Conservation (phyloP, 2,113 vertebrate species). For the Acrocephalus kingi region DNA sequence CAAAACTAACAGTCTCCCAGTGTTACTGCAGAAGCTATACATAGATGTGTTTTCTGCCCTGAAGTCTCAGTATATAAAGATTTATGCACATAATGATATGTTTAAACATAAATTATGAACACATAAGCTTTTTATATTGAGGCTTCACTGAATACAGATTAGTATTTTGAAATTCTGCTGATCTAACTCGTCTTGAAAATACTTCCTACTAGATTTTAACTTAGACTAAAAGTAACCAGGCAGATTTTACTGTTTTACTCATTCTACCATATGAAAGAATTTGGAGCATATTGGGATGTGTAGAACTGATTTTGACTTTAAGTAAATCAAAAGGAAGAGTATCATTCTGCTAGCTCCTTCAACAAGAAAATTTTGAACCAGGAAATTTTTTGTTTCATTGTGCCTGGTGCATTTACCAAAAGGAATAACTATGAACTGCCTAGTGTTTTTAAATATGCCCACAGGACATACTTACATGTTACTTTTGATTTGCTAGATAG, state of each 20-base stretch:
- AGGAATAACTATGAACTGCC: neutral
- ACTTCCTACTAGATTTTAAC: neutral
- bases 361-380: neutral
- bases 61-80: neutral
- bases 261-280: neutral
- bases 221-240: neutral
- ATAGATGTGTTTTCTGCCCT: neutral
- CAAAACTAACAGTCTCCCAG: neutral
- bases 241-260: neutral
- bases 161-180: neutral
- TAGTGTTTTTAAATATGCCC: neutral
- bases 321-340: neutral
- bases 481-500: neutral
- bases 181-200: neutral
- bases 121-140: neutral
- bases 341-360: neutral
- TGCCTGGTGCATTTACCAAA: neutral
- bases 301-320: neutral
- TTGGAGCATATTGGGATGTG: neutral
- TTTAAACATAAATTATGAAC: slow-evolving; percentile 16
- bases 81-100: neutral
- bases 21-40: neutral
- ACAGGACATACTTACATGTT: neutral
- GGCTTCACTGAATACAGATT: neutral
- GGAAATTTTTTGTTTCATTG: neutral